Evolutionary conservation across 2,888 invertebrate species (phyloP).

Genomic region (Caenorhabditis imperialis): DNA sequence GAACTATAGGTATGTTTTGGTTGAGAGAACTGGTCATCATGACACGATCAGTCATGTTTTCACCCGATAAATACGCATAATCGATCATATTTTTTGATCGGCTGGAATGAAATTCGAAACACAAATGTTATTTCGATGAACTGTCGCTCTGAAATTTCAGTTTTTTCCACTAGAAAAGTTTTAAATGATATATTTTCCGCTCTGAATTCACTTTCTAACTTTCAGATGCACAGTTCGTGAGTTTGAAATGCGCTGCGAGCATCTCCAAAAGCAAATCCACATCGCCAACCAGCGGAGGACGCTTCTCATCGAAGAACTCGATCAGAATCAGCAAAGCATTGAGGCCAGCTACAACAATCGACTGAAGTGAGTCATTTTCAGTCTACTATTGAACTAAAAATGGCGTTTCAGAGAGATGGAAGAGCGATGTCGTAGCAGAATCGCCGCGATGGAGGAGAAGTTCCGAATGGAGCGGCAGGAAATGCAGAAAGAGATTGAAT

Average conservation of each 20-base stretch:
- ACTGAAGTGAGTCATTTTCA: slow-evolving; percentile 52
- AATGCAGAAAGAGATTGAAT: slow-evolving; percentile 66
- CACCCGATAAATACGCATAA: no score
- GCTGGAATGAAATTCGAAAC: no score
- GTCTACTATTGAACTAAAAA: slow-evolving; percentile 9
- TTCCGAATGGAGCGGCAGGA: slow-evolving; percentile 60
- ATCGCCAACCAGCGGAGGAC: slow-evolving; percentile 67
- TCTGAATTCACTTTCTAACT: no score
- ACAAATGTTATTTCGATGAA: no score
- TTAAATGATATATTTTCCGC: no score
- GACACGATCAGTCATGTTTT: no score
- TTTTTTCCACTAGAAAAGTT: slow-evolving; percentile 1
- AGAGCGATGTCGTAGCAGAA: slow-evolving; percentile 61
- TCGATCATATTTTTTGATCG: no score
- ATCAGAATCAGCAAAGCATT: slow-evolving; percentile 67
- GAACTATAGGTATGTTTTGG: slow-evolving; percentile 58
- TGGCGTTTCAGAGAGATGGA: slow-evolving; percentile 68
- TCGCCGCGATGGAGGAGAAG: slow-evolving; percentile 66
- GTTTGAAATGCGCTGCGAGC: slow-evolving; percentile 59
- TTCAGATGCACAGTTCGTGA: slow-evolving; percentile 61
- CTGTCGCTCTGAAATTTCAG: no score
- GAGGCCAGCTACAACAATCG: slow-evolving; percentile 67
- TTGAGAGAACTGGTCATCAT: no score
- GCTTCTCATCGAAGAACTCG: slow-evolving; percentile 68
- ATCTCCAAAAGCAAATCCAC: slow-evolving; percentile 67